Conservation (phyloP, 2,888 invertebrate species). For the Psococerastis gibbosa region DNA sequence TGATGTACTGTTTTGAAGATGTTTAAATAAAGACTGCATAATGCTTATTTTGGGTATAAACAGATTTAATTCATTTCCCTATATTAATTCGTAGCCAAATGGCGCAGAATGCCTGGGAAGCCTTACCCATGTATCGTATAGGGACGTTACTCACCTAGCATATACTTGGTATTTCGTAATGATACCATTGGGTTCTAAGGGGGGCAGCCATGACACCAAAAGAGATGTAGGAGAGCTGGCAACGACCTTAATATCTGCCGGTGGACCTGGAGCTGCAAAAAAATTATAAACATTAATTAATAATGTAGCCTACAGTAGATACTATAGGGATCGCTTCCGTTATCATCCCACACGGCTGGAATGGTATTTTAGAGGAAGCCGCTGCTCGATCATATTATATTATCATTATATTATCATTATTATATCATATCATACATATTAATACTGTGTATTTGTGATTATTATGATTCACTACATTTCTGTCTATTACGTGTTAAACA, state of each 20-base stretch:
- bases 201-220: constrained; percentile 59
- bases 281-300: constrained; percentile 12
- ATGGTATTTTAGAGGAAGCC: too few relatives aligned
- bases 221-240: constrained; percentile 54
- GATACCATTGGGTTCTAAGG: constrained; percentile 52
- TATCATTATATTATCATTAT: too few relatives aligned
- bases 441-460: too few relatives aligned
- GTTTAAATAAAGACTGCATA: too few relatives aligned
- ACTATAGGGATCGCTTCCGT: neutral
- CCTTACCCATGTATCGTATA: constrained; percentile 1
- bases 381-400: too few relatives aligned
- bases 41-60: too few relatives aligned
- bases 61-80: constrained; percentile 46
- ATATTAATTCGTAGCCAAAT: constrained; percentile 6
- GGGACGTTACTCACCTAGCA: constrained; percentile 27
- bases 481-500: too few relatives aligned
- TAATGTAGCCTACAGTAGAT: neutral
- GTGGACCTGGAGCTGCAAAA: constrained; percentile 50
- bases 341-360: neutral
- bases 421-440: too few relatives aligned
- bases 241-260: constrained; percentile 60
- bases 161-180: constrained; percentile 57
- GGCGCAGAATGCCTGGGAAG: neutral
- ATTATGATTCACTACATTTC: too few relatives aligned
- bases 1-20: too few relatives aligned